These are phyloP conservation scores for Eumeta japonica DNA, from an alignment of 1,140 invertebrate genomes.

Conservation along the genomic window DNA sequence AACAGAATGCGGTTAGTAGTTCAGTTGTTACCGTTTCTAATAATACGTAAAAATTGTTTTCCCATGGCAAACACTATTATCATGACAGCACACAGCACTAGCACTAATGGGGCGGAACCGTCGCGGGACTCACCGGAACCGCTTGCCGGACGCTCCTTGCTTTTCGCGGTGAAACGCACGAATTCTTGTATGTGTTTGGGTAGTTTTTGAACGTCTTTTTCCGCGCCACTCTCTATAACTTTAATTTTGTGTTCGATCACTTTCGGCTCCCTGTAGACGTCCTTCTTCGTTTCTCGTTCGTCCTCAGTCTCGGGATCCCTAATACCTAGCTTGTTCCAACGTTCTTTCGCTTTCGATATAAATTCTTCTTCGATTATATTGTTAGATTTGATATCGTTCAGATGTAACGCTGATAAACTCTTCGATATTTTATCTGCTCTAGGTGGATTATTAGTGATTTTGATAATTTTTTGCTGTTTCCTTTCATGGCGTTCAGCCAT, in stretches of 20 bases:
- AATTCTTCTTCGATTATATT: constrained; percentile 70
- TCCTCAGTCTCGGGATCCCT: constrained; percentile 59
- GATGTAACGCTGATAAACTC: constrained; percentile 35
- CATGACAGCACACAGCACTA: too few relatives aligned
- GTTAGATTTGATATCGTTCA: constrained; percentile 49
- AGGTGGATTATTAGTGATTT: constrained; percentile 57
- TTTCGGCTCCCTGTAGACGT: constrained; percentile 48
- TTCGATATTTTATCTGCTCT: constrained; percentile 24
- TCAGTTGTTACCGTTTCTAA: too few relatives aligned
- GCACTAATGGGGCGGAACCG: too few relatives aligned
- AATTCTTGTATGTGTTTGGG: constrained; percentile 76
- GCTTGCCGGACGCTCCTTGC: constrained; percentile 53
- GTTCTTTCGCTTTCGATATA: constrained; percentile 65
- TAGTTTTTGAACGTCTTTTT: constrained; percentile 61
- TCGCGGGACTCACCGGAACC: constrained; percentile 45
- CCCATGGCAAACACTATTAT: too few relatives aligned
- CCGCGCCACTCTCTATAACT: constrained; percentile 63
- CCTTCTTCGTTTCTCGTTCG: constrained; percentile 32
- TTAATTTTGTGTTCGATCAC: constrained; percentile 57
- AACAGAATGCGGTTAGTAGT: too few relatives aligned
- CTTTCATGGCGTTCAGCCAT: constrained; percentile 75
- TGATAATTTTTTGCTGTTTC: constrained; percentile 74
- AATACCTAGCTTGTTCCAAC: constrained; percentile 62
- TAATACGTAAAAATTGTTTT: too few relatives aligned
- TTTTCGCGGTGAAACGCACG: constrained; percentile 62